Conservation (phyloP, 2,888 invertebrate genomes). For the Globia sparganii region DNA sequence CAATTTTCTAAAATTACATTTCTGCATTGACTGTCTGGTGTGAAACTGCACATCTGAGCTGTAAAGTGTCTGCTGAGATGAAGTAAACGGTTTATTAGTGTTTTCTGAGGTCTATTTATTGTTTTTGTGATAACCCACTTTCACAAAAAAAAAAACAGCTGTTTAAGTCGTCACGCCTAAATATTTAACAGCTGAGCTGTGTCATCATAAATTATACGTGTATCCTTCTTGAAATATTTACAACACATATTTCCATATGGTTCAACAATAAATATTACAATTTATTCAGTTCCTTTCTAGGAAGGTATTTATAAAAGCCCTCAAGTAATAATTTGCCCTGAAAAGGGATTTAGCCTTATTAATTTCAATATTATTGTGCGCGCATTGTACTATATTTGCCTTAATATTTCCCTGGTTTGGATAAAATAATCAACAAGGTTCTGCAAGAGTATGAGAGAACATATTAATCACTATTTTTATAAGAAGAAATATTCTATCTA, state of each 20-base stretch:
- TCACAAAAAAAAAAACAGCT: slow-evolving; percentile 82
- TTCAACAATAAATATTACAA: not conserved
- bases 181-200: slow-evolving; percentile 79
- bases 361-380: not conserved
- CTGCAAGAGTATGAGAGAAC: not conserved
- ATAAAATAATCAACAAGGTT: not conserved
- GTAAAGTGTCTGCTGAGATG: slow-evolving; percentile 21
- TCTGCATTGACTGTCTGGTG: slow-evolving; percentile 49
- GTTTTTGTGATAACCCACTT: slow-evolving; percentile 78
- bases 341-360: not conserved
- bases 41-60: slow-evolving; percentile 21
- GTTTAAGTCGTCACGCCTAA: slow-evolving; percentile 82
- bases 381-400: not conserved
- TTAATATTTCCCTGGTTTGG: too few relatives aligned
- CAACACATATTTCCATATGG: not conserved
- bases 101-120: slow-evolving; percentile 40
- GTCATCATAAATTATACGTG: slow-evolving; percentile 28
- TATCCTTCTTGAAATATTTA: not conserved
- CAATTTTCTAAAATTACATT: slow-evolving; percentile 69
- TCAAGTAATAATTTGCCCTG: not conserved
- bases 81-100: slow-evolving; percentile 49
- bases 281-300: not conserved
- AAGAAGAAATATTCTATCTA: not conserved
- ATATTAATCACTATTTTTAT: not conserved
- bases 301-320: not conserved